Evolutionary conservation across 2,888 invertebrate genomes (phyloP).

Genomic region (Volucella inflata): DNA sequence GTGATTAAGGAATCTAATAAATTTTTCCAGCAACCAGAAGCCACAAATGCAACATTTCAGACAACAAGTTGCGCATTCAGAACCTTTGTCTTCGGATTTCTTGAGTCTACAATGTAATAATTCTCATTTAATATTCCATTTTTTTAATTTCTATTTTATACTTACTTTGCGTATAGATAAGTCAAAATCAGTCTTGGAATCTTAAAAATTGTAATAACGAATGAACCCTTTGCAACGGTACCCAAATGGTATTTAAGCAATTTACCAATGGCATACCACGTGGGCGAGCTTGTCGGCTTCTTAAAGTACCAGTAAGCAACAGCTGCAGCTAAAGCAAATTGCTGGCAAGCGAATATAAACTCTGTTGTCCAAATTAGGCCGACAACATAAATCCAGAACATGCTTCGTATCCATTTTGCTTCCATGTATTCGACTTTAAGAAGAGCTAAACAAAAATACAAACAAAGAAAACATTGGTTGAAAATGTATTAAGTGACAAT

Average conservation of each 20-base stretch:
- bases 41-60: slow-evolving; percentile 94
- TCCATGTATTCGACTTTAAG: slow-evolving; percentile 90
- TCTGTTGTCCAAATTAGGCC: slow-evolving; percentile 97
- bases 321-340: slow-evolving; percentile 96
- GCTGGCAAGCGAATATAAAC: slow-evolving; percentile 97
- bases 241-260: slow-evolving; percentile 95
- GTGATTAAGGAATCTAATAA: slow-evolving; percentile 95
- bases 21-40: slow-evolving; percentile 95
- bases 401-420: slow-evolving; percentile 92
- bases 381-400: slow-evolving; percentile 97
- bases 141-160: slow-evolving; percentile 63
- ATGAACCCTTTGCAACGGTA: slow-evolving; percentile 96
- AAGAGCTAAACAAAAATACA: slow-evolving; percentile 82
- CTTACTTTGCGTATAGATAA: slow-evolving; percentile 95
- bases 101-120: slow-evolving; percentile 85
- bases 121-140: neutral
- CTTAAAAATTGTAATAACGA: slow-evolving; percentile 96
- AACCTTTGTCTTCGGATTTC: slow-evolving; percentile 88
- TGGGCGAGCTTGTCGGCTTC: slow-evolving; percentile 88
- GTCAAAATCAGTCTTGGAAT: slow-evolving; percentile 94
- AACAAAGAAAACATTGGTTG: neutral
- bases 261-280: slow-evolving; percentile 86
- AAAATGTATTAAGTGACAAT: no score
- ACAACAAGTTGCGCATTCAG: slow-evolving; percentile 90
- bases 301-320: slow-evolving; percentile 98